Conservation (phyloP, 2,888 invertebrate species). For the Prenolepis imparis region DNA sequence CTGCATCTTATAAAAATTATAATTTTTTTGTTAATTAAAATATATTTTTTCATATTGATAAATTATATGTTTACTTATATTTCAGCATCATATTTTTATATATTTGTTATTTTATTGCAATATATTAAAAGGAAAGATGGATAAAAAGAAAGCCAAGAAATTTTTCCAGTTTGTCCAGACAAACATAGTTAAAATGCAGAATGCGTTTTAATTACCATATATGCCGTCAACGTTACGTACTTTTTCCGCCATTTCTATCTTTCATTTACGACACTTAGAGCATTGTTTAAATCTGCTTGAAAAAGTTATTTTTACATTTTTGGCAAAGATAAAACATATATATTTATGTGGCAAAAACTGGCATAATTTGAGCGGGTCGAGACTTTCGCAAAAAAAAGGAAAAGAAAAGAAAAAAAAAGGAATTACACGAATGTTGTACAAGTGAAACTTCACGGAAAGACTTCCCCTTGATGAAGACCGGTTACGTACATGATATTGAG, state of each 20-base stretch:
- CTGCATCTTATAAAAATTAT: background rate
- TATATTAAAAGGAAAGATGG: background rate
- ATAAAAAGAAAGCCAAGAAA: no score
- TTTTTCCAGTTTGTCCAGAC: background rate
- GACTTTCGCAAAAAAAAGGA: constrained; percentile 57
- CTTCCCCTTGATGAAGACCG: constrained; percentile 60
- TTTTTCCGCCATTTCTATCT: background rate
- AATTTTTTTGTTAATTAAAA: background rate
- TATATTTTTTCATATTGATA: background rate
- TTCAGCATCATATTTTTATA: background rate
- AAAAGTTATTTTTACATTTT: constrained; percentile 14
- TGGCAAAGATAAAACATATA: constrained; percentile 18
- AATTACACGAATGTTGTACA: constrained; percentile 45
- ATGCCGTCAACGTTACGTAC: background rate
- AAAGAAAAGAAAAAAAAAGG: constrained; percentile 19
- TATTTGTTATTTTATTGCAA: background rate
- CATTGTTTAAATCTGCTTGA: background rate
- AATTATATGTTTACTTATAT: background rate
- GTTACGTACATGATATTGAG: constrained; percentile 41
- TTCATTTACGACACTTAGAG: background rate
- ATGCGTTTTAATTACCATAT: background rate
- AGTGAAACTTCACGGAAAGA: constrained; percentile 60
- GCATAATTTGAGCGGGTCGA: constrained; percentile 48
- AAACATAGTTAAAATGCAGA: background rate
- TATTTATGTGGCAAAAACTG: constrained; percentile 39